phyloP scores from a whole-genome alignment of 2,113 vertebrate species.

The Dissostichus mawsoni region DNA sequence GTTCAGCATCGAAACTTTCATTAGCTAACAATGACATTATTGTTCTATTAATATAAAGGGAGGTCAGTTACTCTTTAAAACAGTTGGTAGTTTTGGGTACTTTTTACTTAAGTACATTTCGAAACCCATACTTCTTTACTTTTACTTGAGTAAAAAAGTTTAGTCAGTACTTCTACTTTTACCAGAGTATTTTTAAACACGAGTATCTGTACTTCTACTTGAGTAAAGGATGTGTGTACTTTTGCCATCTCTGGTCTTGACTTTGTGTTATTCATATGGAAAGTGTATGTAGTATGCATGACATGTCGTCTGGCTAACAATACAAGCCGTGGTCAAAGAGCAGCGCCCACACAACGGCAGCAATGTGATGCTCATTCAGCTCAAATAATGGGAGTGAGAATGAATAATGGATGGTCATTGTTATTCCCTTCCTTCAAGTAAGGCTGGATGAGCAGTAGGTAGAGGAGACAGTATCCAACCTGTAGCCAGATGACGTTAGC shows the following conservation, averaged over 20 bases:
- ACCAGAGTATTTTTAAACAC: too few relatives aligned
- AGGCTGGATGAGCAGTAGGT: conserved; percentile 54
- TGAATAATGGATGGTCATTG: conserved; percentile 73
- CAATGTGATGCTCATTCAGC: conserved; percentile 64
- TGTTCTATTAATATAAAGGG: too few relatives aligned
- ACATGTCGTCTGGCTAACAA: conserved; percentile 39
- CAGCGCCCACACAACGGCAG: conserved; percentile 39
- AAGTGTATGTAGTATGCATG: conserved; percentile 45
- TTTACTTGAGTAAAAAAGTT: too few relatives aligned
- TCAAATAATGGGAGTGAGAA: conserved; percentile 62
- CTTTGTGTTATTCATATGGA: conserved; percentile 46
- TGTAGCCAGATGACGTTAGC: conserved; percentile 93
- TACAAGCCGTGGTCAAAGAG: conserved; percentile 55
- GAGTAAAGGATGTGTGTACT: too few relatives aligned
- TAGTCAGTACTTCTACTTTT: too few relatives aligned
- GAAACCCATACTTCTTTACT: too few relatives aligned
- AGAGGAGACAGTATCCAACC: conserved; percentile 76
- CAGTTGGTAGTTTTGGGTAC: too few relatives aligned
- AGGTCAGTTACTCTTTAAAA: too few relatives aligned
- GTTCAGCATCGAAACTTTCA: too few relatives aligned
- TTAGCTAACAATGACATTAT: too few relatives aligned
- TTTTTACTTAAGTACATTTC: too few relatives aligned
- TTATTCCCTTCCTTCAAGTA: conserved; percentile 63
- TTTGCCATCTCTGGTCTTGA: conserved; percentile 5
- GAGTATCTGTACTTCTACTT: too few relatives aligned